A percentile compares a stretch with the other conserved stretches of the same genome.
phyloP scores from a whole-genome alignment of 1,140 invertebrate genomes.

The Sitobion miscanthi region DNA sequence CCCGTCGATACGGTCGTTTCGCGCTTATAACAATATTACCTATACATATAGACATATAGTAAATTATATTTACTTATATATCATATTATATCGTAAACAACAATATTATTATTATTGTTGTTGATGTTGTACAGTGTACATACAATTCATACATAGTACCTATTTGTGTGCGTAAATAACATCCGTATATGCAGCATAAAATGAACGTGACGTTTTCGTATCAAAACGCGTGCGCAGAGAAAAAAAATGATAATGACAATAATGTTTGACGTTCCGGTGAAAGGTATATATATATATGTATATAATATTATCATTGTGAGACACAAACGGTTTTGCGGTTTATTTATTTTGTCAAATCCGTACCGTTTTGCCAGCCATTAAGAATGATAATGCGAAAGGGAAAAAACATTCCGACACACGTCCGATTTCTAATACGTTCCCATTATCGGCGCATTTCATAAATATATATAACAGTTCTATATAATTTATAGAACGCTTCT shows the following conservation, averaged over 20 bases:
- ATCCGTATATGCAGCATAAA: background rate
- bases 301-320: background rate
- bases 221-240: background rate
- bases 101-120: background rate
- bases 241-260: background rate
- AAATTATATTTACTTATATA: background rate
- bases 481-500: background rate
- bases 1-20: background rate
- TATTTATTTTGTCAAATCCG: conserved; percentile 21
- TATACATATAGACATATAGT: background rate
- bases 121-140: background rate
- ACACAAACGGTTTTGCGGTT: conserved; percentile 15
- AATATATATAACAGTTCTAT: background rate
- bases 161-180: background rate
- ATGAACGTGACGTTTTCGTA: background rate
- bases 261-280: background rate
- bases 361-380: conserved; percentile 3
- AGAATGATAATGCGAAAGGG: background rate
- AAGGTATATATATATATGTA: background rate
- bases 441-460: background rate
- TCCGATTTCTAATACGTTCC: conserved; percentile 25
- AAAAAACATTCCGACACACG: background rate
- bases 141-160: background rate
- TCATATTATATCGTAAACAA: background rate
- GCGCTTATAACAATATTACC: background rate